phyloP scores from a whole-genome alignment of 2,888 invertebrate genomes.

The Perizoma affinitatum region DNA sequence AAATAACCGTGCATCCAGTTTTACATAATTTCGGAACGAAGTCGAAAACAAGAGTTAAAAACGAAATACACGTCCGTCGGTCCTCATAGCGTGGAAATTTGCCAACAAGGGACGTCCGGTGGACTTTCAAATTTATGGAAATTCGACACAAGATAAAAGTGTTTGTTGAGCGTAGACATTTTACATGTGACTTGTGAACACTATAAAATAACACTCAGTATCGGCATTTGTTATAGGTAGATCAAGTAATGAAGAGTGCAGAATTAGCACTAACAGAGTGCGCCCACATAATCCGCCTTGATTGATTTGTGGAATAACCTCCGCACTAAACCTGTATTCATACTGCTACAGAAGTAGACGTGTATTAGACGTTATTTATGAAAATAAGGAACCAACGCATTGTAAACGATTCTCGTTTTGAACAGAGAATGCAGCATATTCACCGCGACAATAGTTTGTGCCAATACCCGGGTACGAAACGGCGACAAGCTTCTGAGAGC shows the following conservation, averaged over 20 bases:
- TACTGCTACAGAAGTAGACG: slow-evolving; percentile 44
- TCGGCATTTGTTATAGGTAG: slow-evolving; percentile 58
- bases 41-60: slow-evolving; percentile 44
- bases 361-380: slow-evolving; percentile 39
- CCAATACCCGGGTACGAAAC: slow-evolving; percentile 39
- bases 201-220: slow-evolving; percentile 47
- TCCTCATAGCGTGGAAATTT: slow-evolving; percentile 62
- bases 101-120: slow-evolving; percentile 64
- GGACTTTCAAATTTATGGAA: slow-evolving; percentile 72
- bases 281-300: slow-evolving; percentile 71
- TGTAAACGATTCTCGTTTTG: slow-evolving; percentile 17
- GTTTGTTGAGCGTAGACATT: slow-evolving; percentile 62
- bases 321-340: slow-evolving; percentile 51
- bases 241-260: slow-evolving; percentile 58
- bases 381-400: slow-evolving; percentile 31
- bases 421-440: slow-evolving; percentile 14
- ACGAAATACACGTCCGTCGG: slow-evolving; percentile 53
- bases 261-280: slow-evolving; percentile 60
- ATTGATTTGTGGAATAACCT: slow-evolving; percentile 77
- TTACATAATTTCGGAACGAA: slow-evolving; percentile 39
- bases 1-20: slow-evolving; percentile 35
- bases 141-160: slow-evolving; percentile 68
- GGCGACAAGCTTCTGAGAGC: slow-evolving; percentile 55
- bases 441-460: slow-evolving; percentile 16
- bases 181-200: slow-evolving; percentile 54